Evolutionary conservation across 1,140 invertebrate species (phyloP), one percentile per base, ranked within the genome.

Genomic region (Euwallacea fornicatus): DNA sequence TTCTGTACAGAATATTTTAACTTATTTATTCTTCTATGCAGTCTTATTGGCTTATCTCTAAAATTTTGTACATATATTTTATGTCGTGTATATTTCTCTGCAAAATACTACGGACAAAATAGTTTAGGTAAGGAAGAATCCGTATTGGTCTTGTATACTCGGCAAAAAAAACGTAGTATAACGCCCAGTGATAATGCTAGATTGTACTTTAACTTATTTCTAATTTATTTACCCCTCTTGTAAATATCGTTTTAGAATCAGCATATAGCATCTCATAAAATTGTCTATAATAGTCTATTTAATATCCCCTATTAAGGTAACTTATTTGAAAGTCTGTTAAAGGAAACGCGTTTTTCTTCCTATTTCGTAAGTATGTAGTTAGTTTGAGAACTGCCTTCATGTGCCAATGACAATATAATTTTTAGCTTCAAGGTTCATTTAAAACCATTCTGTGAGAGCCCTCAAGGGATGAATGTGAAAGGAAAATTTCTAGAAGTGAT

Each of bases 161-260:
- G 21, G 21, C 21, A 33, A 33, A 33, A 33, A 33, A 33, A 33
- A 33, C 21, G 21, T 33, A 33, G 21, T 33, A 33, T 33, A 50
- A 13, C 46, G 13, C 53, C 63, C 50, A 71, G 69, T 71, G 69
- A 71, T 65, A 71, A 71, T 64, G 16, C 41, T 60, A 56, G 43
- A 60, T 46, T 69, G 13, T 58, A 59, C 41, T 50, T 70, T 65
- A 65, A 65, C 43, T 71, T 71, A 65, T 71, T 71, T 71, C 46
- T 71, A 55, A 65, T 71, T 65, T 71, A 71, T 59, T 70, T 47
- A 53, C 43, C 11, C 16, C 16, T 56, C 7, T 61, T 61, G 9
- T 66, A 21, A 46, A 65, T 65, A 71, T 71, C 53, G 44, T 65
- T 64, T 70, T 63, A 53, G 59, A 71, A 71, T 71, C 69, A 71